Evolutionary conservation across 2,113 vertebrate genomes (phyloP), one percentile per base, ranked within the genome.

Genomic region (Arvicanthis niloticus): DNA sequence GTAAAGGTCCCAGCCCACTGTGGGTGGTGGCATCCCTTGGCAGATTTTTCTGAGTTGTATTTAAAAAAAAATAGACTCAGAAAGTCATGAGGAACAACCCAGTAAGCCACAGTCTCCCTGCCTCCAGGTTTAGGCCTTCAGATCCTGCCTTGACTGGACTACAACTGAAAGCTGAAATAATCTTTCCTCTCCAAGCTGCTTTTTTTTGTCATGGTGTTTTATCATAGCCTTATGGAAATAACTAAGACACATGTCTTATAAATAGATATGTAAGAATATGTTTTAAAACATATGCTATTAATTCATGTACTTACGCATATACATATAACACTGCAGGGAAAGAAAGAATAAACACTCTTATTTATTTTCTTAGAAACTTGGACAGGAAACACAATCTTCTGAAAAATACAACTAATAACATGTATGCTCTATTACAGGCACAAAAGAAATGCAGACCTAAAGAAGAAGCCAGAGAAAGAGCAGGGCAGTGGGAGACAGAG

Each of bases 321-420:
- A 37, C 17, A 6, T 68, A 67, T 34, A 67, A 77, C 17, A 51
- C 42, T 84, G 58, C 42, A 88, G 19, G n/a, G n/a, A 95, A 81
- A 87, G 62, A 91, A 90, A 84, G 29, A 68, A 42, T 80, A 94
- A 78, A 80, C 13, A 60, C 60, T 93, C 3, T 8, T 8, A 78
- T 16, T 77, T 95, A 77, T 95, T 88, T 40, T 29, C 12, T 94
- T 91, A 37, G 88, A 92, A 94, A 68, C n/a, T 53, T 72, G 16
- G 86, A 29, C 22, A 68, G 26, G 53, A 78, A 84, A 13, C 19
- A n/a, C 26, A 67, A 31, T 58, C 16, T 48, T 84, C 31, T 76
- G 37, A 62, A 56, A 68, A 91, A 34, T 45, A 29, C 48, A 58
- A 45, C 12, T 67, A 65, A 45, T 62, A 51, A 73, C 78, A 70